Percentiles rank a stretch among this genome's conserved stretches.
Evolutionary conservation across 2,797 vertebrate species (phyloP).

Genomic region (Phoxinus dragarum): DNA sequence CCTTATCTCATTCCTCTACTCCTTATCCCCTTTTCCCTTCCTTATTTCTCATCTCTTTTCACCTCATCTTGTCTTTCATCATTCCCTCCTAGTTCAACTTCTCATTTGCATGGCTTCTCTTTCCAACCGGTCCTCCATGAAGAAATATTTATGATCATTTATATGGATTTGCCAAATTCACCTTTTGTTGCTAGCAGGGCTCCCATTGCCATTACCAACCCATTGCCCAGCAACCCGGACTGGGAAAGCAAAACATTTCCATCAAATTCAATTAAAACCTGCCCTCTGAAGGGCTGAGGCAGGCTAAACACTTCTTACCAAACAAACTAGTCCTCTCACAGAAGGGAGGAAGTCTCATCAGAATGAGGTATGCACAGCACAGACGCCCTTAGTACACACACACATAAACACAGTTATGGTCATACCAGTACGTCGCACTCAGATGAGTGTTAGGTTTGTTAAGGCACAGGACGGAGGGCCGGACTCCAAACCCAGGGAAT

Average conservation of each 20-base stretch:
- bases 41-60: background rate
- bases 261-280: constrained; percentile 52
- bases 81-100: background rate
- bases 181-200: background rate
- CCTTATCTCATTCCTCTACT: background rate
- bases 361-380: constrained; percentile 50
- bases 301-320: constrained; percentile 57
- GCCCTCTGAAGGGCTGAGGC: constrained; percentile 17
- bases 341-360: constrained; percentile 49
- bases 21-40: background rate
- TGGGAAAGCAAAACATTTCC: constrained; percentile 48
- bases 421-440: constrained; percentile 28
- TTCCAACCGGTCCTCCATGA: background rate
- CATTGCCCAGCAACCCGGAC: constrained; percentile 50
- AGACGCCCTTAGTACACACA: constrained; percentile 43
- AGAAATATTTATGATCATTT: background rate
- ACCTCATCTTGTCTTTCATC: background rate
- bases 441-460: constrained; percentile 61
- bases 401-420: constrained; percentile 29
- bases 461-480: constrained; percentile 44
- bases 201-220: constrained; percentile 9
- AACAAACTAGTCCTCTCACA: constrained; percentile 26
- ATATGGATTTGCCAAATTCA: background rate
- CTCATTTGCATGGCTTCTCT: background rate
- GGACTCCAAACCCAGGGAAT: constrained; percentile 53